Conservation (phyloP, 2,113 vertebrate genomes). For the Cettia cetti region DNA sequence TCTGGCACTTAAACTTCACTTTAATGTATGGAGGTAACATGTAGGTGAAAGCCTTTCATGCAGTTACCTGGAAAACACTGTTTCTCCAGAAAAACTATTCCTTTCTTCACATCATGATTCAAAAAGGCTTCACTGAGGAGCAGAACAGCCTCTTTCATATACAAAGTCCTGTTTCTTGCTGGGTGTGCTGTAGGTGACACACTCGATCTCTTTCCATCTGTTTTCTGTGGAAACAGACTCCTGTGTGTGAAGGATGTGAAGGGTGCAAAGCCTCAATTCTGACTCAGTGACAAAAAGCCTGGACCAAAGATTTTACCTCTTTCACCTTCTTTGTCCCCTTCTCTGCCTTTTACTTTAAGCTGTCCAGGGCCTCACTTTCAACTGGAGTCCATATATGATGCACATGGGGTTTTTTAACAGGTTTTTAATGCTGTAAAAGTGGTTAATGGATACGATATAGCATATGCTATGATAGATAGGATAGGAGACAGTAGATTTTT, state of each 20-base stretch:
- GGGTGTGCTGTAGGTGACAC: neutral
- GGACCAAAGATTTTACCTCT: neutral
- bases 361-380: neutral
- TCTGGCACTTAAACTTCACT: neutral
- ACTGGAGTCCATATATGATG: accelerated
- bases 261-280: neutral
- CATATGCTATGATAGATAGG: neutral
- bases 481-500: neutral
- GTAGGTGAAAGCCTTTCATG: neutral
- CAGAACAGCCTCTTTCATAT: too few relatives aligned
- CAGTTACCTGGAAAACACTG: neutral
- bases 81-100: neutral
- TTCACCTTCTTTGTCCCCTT: accelerated
- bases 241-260: neutral
- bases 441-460: neutral
- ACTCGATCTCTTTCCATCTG: accelerated
- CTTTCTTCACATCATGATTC: neutral
- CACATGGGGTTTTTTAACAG: neutral
- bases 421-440: neutral
- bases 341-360: neutral
- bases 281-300: neutral
- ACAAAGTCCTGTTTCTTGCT: neutral
- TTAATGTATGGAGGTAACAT: neutral
- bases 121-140: neutral
- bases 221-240: neutral